phyloP scores from a whole-genome alignment of 2,797 vertebrate species.

The Denticeps clupeoides region DNA sequence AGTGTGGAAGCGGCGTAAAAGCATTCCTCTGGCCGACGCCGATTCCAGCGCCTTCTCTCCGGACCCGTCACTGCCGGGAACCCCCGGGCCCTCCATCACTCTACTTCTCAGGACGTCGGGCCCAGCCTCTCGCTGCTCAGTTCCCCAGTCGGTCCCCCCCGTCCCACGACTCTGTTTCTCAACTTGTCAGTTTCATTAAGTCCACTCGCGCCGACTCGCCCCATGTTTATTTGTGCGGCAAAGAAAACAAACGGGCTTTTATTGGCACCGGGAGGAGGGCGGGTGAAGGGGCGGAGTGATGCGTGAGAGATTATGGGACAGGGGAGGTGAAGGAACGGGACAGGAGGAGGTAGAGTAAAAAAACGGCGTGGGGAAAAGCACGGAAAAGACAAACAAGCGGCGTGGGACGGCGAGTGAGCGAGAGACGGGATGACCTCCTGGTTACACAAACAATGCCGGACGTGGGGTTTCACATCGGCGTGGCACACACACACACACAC shows the following conservation, averaged over 20 bases:
- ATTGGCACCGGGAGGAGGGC: slow-evolving; percentile 33
- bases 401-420: slow-evolving; percentile 14
- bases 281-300: slow-evolving; percentile 24
- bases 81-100: slow-evolving; percentile 8
- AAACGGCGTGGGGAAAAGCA: slow-evolving; percentile 47
- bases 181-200: slow-evolving; percentile 35
- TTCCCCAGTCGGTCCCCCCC: slow-evolving; percentile 10
- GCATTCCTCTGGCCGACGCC: too few relatives aligned
- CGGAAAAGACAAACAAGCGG: slow-evolving; percentile 51
- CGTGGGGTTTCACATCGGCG: slow-evolving; percentile 5
- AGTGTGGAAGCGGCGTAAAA: too few relatives aligned
- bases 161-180: slow-evolving; percentile 37
- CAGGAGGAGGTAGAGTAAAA: slow-evolving; percentile 38
- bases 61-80: too few relatives aligned
- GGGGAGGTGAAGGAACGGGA: slow-evolving; percentile 42
- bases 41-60: too few relatives aligned
- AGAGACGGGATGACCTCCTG: slow-evolving; percentile 12
- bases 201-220: slow-evolving; percentile 30
- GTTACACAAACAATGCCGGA: too few relatives aligned
- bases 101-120: too few relatives aligned
- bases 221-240: slow-evolving; percentile 48
- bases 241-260: slow-evolving; percentile 47
- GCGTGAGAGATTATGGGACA: slow-evolving; percentile 36
- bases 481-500: too few relatives aligned
- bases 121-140: slow-evolving; percentile 6